Evolutionary conservation across 1,140 invertebrate species (phyloP).

Genomic region (Orchesella cincta): DNA sequence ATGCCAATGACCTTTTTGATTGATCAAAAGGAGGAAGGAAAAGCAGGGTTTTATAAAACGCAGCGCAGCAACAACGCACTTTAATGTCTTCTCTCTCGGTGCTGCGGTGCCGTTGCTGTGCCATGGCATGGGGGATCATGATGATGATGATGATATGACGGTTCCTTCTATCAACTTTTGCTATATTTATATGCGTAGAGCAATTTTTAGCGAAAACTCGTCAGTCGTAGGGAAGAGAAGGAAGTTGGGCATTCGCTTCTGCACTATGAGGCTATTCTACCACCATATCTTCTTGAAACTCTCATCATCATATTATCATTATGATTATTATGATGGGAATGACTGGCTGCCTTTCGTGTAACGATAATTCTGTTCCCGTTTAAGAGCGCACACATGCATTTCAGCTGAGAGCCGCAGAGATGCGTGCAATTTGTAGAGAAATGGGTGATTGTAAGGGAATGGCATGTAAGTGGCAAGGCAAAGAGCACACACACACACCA

Average conservation of each 20-base stretch:
- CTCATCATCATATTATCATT: background rate
- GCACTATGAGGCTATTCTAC: background rate
- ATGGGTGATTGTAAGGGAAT: background rate
- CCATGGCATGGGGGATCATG: background rate
- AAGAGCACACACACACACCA: too few relatives aligned
- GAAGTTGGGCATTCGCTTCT: background rate
- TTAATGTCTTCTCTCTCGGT: constrained; percentile 18
- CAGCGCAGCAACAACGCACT: constrained; percentile 10
- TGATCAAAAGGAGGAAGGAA: constrained; percentile 32
- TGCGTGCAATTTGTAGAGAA: constrained; percentile 10
- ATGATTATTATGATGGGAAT: background rate
- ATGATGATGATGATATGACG: background rate
- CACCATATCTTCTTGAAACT: background rate
- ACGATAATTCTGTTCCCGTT: background rate
- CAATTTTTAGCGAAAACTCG: background rate
- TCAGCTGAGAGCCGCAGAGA: background rate
- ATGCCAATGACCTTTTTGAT: constrained; percentile 48
- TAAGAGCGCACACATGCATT: background rate
- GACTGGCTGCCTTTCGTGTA: background rate
- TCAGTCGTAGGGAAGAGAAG: background rate
- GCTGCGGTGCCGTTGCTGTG: background rate
- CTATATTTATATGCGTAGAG: too few relatives aligned
- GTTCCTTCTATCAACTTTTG: too few relatives aligned
- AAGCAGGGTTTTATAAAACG: constrained; percentile 17
- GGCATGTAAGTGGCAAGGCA: background rate